Base-by-base conservation (phyloP, 1,140 invertebrate genomes). In the Thaumetopoea pityocampa region DNA sequence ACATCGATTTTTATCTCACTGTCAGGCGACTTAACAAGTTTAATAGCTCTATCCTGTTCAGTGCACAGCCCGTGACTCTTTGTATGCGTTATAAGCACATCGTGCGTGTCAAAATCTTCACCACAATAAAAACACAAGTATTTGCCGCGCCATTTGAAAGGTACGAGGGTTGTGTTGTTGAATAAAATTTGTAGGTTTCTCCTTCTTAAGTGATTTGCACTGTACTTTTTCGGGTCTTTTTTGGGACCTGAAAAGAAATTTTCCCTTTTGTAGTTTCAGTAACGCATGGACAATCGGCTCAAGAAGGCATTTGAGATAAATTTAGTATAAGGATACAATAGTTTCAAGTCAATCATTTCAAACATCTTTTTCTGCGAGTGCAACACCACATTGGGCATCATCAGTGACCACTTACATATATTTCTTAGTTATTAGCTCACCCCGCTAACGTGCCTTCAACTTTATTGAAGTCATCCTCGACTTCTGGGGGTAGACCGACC, bases 161-260 rank as follows among this genome's bases (percentile, higher is more conserved):
- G 77, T 37, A 77, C 45, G 3, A 81, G 29, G 7, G 64, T 61
- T 0, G 73, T 72, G 41, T 67, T 67, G 54, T 53, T 65, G 58
- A 77, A 66, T 30, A 81, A 45, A 11, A 56, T 65, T 42, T 67
- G 54, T 3, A 81, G 71, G 29, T 73, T 69, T 33, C 20, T 36
- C 27, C 61, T 42, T 20, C 54, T 54, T 18, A 35, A 17, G 20
- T 34, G 34, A 53, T 46, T 48, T 43, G 34, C 51, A 33, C 34
- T 51, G 38, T 47, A 16, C 36, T 37, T 48, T 37, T 30, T 16
- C 50, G 23, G 17, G 45, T 51, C 10, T 36, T 38, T 32, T 28
- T 55, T 53, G 51, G 43, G 43, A 71, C 65, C 73, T 81, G 77
- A 58, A 78, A 81, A 67, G 52, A 74, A 77, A 77, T 58, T 46